Evolutionary conservation across 35 echinoderm and acorn worm species (phyloP).

Genomic region (Ptychodera flava): DNA sequence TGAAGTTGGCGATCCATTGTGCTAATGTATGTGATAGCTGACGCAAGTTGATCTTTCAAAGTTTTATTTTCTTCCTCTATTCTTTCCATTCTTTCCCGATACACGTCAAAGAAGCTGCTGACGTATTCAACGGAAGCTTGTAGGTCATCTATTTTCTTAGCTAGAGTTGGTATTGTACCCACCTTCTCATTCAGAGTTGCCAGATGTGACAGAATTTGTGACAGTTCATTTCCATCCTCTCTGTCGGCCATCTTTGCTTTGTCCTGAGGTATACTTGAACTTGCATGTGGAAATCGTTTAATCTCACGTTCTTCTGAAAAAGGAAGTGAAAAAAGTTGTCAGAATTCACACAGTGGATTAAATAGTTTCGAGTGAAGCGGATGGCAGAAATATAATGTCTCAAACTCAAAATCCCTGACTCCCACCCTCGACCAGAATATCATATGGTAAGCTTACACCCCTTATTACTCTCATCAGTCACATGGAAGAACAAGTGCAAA

Average conservation of each 20-base stretch:
- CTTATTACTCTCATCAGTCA: too few relatives aligned
- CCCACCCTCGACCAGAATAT: too few relatives aligned
- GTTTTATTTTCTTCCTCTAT: neutral
- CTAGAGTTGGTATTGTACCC: neutral
- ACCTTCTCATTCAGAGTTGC: neutral
- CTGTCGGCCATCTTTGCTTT: neutral
- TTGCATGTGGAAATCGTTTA: neutral
- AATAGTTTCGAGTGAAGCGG: too few relatives aligned
- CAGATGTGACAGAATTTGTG: neutral
- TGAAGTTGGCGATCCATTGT: conserved; percentile 10
- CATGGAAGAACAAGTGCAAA: too few relatives aligned
- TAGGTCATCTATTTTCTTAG: neutral
- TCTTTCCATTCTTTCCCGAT: neutral
- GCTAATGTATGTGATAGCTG: neutral
- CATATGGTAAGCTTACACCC: too few relatives aligned
- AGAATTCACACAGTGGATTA: too few relatives aligned
- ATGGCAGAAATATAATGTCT: too few relatives aligned
- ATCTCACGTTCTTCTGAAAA: neutral
- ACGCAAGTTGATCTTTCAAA: neutral
- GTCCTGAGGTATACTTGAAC: neutral
- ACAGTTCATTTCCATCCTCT: neutral
- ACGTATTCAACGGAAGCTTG: neutral
- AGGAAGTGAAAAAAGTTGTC: too few relatives aligned
- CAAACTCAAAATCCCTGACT: too few relatives aligned
- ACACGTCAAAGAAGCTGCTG: neutral